Base-by-base conservation (phyloP, 1,140 invertebrate species). In the Neodiprion fabricii region DNA sequence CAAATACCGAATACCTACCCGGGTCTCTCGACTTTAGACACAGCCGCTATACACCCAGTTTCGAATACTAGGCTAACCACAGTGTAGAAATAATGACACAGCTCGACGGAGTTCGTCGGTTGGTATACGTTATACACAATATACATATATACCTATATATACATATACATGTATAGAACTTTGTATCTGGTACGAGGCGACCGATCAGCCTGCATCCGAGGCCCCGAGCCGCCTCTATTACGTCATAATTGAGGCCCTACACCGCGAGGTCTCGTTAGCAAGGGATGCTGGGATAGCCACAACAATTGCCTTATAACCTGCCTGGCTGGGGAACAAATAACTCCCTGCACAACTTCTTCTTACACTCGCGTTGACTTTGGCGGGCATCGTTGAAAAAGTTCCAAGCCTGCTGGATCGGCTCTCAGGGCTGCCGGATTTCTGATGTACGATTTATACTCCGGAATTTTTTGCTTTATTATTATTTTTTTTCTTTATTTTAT, bases 41-140 rank as follows among this genome's bases (percentile, higher is more conserved):
- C 40, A 69, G 67, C 67, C 40, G 67, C 40, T 11, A 47, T 69
- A 69, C 8, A 69, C 40, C 67, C 40, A 69, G 67, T 69, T 69
- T 12, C 11, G 17, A 69, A 47, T 69, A 14, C 67, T 69, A 47
- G 67, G 21, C 67, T 69, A 69, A 69, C 67, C 67, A 69, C 67
- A 69, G 67, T 69, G 67, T 69, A 69, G 67, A 47, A 69, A 69
- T 69, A 69, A 69, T 69, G 67, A 69, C 21, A 69, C 23, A 47
- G 40, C 21, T 47, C 1, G 21, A 69, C 67, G 21, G 10, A 21
- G 17, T 69, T 12, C 28, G 28, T 40, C 23, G 21, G 67, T 65
- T 17, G 12, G 61, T 17, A 65, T 17, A 14, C 12, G 12, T 14
- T 5, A 65, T 14, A 14, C 61, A 65, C 17, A 65, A 14, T 14